Conservation (phyloP, 2,888 invertebrate genomes). For the Campopleginae sp. region DNA sequence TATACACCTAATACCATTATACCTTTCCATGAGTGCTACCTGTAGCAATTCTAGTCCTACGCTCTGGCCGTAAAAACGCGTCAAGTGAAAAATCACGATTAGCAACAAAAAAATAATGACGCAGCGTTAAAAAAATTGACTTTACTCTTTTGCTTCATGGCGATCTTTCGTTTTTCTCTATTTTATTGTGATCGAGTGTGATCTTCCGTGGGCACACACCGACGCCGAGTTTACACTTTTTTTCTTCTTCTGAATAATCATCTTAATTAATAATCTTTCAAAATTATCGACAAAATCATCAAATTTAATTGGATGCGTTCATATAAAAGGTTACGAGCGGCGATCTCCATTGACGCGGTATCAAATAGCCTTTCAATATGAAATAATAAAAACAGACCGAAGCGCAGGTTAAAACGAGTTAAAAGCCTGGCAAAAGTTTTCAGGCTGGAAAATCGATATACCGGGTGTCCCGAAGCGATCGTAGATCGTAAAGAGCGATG, state of each 20-base stretch:
- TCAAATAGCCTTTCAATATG: neutral
- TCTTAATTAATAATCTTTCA: neutral
- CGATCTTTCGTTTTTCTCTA: neutral
- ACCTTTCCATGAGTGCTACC: neutral
- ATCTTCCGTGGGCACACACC: neutral
- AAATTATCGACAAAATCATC: neutral
- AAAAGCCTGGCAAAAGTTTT: neutral
- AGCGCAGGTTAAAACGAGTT: neutral
- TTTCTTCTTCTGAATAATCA: neutral
- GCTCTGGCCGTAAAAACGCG: neutral
- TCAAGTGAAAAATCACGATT: neutral
- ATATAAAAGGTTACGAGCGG: neutral
- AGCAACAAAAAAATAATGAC: constrained; percentile 3
- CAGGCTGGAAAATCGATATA: constrained; percentile 69
- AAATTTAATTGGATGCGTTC: neutral
- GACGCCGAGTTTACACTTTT: neutral
- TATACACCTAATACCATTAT: neutral
- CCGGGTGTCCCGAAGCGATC: constrained; percentile 55
- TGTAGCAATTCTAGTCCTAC: constrained; percentile 1
- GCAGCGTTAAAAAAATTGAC: neutral
- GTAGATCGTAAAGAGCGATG: neutral
- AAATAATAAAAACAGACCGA: neutral
- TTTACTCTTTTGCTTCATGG: neutral
- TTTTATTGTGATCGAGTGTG: neutral
- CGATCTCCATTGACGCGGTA: neutral